Percentiles rank a stretch among this genome's conserved stretches.
phyloP scores from a whole-genome alignment of 2,888 invertebrate species.

The Andrena dorsata region DNA sequence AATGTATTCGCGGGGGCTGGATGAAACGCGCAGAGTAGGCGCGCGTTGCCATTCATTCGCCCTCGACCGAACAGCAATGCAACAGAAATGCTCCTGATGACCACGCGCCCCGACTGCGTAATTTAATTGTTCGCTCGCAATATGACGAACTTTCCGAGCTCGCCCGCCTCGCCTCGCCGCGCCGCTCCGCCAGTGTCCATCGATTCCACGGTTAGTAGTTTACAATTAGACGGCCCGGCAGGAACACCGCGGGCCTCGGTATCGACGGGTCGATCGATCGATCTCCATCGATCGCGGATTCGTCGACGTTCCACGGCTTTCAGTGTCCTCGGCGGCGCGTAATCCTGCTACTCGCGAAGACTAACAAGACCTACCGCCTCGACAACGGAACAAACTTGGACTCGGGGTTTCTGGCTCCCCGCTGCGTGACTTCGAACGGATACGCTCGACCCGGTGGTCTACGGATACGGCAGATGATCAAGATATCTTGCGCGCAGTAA shows the following conservation, averaged over 20 bases:
- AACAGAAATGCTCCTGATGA: constrained; percentile 59
- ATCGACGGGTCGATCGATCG: not conserved
- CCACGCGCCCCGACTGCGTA: constrained; percentile 58
- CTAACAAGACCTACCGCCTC: constrained; percentile 13
- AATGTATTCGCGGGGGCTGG: constrained; percentile 62
- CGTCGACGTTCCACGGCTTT: not conserved
- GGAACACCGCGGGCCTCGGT: not conserved
- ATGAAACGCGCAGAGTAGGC: constrained; percentile 49
- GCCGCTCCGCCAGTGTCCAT: not conserved
- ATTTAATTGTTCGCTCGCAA: constrained; percentile 64
- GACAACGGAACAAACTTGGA: constrained; percentile 16
- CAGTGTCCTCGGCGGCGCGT: not conserved
- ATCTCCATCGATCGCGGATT: too few relatives aligned
- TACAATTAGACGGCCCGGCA: constrained; percentile 58
- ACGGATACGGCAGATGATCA: not conserved
- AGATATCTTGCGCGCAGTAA: constrained; percentile 11
- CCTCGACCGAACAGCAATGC: constrained; percentile 37
- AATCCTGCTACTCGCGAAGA: too few relatives aligned
- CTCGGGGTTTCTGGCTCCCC: constrained; percentile 10
- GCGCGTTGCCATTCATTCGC: constrained; percentile 46
- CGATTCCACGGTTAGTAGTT: constrained; percentile 55
- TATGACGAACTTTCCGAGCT: constrained; percentile 62
- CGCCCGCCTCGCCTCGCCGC: constrained; percentile 2
- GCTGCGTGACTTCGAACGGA: constrained; percentile 8
- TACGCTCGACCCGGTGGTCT: constrained; percentile 24